phyloP scores from a whole-genome alignment of 2,797 vertebrate species.

The Liparis tanakae region DNA sequence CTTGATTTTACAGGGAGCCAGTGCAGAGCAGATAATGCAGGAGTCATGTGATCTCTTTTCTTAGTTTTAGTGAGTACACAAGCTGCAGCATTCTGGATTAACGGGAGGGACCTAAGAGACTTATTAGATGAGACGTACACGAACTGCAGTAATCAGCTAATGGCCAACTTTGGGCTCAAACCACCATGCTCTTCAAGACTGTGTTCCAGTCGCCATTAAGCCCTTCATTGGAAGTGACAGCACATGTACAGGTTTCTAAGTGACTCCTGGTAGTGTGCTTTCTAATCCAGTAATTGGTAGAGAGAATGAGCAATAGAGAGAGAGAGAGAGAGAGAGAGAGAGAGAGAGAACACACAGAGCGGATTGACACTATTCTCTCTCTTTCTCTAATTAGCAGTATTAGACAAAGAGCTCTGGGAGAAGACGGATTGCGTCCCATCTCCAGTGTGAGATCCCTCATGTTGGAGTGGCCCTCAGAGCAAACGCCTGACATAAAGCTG shows the following conservation, averaged over 20 bases:
- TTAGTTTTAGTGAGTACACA: too few species aligned
- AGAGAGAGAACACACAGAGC: constrained; percentile 50
- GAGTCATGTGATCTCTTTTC: too few species aligned
- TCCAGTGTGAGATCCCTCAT: constrained; percentile 70
- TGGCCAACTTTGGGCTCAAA: constrained; percentile 64
- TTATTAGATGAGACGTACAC: constrained; percentile 19
- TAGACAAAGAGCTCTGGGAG: constrained; percentile 75
- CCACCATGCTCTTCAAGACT: constrained; percentile 49
- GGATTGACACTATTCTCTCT: constrained; percentile 70
- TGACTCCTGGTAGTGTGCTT: constrained; percentile 59
- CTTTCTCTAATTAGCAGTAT: constrained; percentile 76
- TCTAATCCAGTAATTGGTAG: constrained; percentile 76
- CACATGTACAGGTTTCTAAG: constrained; percentile 61
- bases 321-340: constrained; percentile 14
- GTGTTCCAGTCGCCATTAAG: constrained; percentile 67
- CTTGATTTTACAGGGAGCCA: too few species aligned
- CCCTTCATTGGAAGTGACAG: constrained; percentile 70
- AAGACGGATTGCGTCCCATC: constrained; percentile 76
- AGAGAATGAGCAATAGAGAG: constrained; percentile 34
- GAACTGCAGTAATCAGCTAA: constrained; percentile 79
- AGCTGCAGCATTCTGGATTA: too few species aligned
- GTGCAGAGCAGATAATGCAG: too few species aligned
- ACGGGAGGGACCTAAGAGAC: too few species aligned
- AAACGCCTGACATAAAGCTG: constrained; percentile 52
- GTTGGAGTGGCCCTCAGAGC: constrained; percentile 66